These are phyloP conservation scores for Caenorhabditis sp. DNA, from an alignment of 2,888 invertebrate genomes.

Conservation along the genomic window DNA sequence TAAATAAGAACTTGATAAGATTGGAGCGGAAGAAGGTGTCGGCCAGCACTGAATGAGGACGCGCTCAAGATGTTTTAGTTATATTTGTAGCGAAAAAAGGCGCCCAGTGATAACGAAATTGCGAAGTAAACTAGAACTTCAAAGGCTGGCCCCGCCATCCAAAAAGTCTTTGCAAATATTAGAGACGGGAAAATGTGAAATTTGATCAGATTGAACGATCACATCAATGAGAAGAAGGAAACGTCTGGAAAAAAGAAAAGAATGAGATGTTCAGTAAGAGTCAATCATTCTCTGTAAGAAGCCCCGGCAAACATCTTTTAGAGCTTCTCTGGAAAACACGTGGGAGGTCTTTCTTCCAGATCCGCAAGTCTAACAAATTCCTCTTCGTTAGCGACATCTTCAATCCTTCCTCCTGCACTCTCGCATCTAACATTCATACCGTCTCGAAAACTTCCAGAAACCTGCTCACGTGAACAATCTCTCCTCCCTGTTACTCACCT, in stretches of 20 bases:
- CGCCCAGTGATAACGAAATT: background rate
- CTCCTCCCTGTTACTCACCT: constrained; percentile 16
- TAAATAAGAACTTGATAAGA: background rate
- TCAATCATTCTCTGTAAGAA: too few relatives aligned
- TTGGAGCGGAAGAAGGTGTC: background rate
- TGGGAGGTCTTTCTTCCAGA: constrained; percentile 29
- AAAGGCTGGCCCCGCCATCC: too few relatives aligned
- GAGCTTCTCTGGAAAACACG: constrained; percentile 25
- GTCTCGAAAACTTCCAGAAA: constrained; percentile 22
- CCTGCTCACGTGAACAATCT: background rate
- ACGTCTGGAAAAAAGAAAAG: background rate
- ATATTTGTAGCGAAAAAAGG: background rate
- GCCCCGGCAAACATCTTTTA: constrained; percentile 9
- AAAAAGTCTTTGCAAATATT: background rate
- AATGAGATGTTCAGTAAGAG: too few relatives aligned
- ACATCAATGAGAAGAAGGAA: background rate
- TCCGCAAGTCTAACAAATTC: constrained; percentile 23
- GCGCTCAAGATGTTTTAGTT: too few relatives aligned
- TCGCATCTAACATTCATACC: constrained; percentile 22
- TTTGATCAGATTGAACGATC: background rate
- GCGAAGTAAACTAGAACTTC: too few relatives aligned
- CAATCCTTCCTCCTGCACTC: constrained; percentile 17
- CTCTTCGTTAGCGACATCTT: constrained; percentile 28
- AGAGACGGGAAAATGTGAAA: background rate
- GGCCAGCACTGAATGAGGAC: too few relatives aligned